Evolutionary conservation across 2,888 invertebrate species (phyloP), one percentile per base, ranked within the genome.

Genomic region (Cheilosia variabilis): DNA sequence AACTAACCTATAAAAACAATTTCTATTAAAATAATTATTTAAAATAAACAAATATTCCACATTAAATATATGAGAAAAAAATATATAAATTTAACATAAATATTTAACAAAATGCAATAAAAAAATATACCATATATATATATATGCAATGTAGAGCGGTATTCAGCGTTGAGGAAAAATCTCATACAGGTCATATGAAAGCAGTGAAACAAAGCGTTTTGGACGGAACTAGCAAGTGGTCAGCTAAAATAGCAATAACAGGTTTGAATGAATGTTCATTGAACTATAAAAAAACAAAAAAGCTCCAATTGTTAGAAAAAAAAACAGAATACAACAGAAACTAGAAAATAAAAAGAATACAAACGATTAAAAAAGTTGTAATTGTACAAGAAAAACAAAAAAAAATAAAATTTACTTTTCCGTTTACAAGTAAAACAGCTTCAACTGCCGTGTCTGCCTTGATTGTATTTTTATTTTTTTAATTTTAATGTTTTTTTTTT

Each of bases 201-300:
- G 96, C 98, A 89, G 98, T 99, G 91, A 98, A 99, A 95, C 98
- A 99, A 94, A 97, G 98, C 92, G 99, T 99, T 91, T 95, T 99
- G 93, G 99, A 99, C 94, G 99, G 99, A 92, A 99, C 99, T 89
- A 98, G 98, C 93, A 99, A 99, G 94, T 99, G 99, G 99, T 99
- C 99, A 92, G 99, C 99, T 91, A 99, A 99, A 95, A 99, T 99
- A 94, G 98, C 98, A 93, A 98, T 99, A 93, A 99, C 99, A 97
- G 98, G 99, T 99, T 96, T 96, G 97, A 89, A 88, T 88, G 81
- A 81, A 77, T 71, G 80, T 76, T 76, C 66, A 80, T 77, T 77
- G 62, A 77, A 63, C 75, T 53, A 82, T 57, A 57, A 43, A 75
- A 78, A 72, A 66, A 78, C 60, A 65, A 69, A 87, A 71, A 79